Base-by-base conservation (phyloP, 2,888 invertebrate species). In the Melanostoma scalare region DNA sequence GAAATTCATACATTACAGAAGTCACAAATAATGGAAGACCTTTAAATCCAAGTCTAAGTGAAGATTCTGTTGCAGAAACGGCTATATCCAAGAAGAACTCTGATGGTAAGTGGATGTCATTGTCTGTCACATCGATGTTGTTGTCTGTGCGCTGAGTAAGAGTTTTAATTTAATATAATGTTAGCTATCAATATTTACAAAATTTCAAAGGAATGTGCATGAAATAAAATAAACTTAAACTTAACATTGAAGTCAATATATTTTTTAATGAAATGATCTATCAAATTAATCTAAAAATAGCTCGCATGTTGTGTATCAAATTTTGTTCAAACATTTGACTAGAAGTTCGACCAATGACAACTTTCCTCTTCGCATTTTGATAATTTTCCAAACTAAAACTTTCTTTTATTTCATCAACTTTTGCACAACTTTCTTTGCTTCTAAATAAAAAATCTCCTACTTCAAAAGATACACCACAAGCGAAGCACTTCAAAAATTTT, bases 11-110 rank as follows among this genome's bases (percentile, higher is more conserved):
- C 87, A 89, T 91, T 91, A 88, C 91, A 91, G 92, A 91, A 89
- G 91, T 91, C 88, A 90, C 91, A 89, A 91, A 91, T 89, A 92
- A 92, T 89, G 91, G 92, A 86, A 92, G 92, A 90, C 92, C 93
- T 89, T 91, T 94, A 88, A 94, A 95, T 92, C 94, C 95, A 87
- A 94, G 95, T 91, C 94, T 94, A 92, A 95, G 95, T 92, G 95
- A 96, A 92, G 96, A 96, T 92, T 95, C 95, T 87, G 95, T 96
- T 89, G 94, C 95, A 87, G 96, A 96, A 92, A 95, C 95, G 89
- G 94, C 95, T 89, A 93, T 95, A 92, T 94, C 94, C 91, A 96
- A 96, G 93, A 95, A 94, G 93, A 95, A 94, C 93, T 96, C 96
- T 88, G 96, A 96, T 92, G 96, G 96, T 96, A 94, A 94, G 95